Evolutionary conservation across 2,113 vertebrate species (phyloP).

Genomic region (Procapra przewalskii): DNA sequence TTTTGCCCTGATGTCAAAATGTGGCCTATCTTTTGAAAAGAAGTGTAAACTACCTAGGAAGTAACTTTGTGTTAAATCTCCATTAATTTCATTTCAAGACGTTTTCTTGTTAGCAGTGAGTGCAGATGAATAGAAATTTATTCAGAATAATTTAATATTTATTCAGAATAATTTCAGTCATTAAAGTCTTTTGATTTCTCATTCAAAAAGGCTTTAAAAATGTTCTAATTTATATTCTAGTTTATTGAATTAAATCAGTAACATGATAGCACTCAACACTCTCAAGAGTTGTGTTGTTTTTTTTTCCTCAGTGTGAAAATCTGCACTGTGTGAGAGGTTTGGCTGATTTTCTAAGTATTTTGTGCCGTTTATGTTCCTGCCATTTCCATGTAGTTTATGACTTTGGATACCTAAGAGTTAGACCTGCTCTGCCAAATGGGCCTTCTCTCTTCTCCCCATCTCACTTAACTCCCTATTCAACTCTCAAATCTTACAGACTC

Average conservation of each 20-base stretch:
- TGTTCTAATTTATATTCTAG: not conserved
- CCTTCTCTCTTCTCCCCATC: not conserved
- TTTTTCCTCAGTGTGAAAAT: not conserved
- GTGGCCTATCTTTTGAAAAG: not conserved
- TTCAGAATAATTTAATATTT: not conserved
- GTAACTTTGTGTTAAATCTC: not conserved
- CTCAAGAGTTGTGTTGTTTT: not conserved
- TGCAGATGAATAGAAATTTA: not conserved
- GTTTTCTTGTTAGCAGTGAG: not conserved
- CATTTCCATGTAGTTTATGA: not conserved
- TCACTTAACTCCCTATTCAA: not conserved
- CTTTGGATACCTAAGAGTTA: not conserved
- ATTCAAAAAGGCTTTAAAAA: not conserved
- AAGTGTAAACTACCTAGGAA: not conserved
- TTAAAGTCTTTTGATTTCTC: not conserved
- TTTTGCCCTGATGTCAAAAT: not conserved
- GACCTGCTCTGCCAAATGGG: not conserved
- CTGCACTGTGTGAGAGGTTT: not conserved
- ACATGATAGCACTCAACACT: not conserved
- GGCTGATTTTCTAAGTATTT: not conserved
- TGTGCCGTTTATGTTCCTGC: not conserved
- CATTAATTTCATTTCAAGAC: not conserved
- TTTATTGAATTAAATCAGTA: not conserved
- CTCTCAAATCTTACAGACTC: not conserved
- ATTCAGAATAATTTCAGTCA: not conserved